Evolutionary conservation across 2,888 invertebrate species (phyloP).

Genomic region (Neoitamus cyanurus): DNA sequence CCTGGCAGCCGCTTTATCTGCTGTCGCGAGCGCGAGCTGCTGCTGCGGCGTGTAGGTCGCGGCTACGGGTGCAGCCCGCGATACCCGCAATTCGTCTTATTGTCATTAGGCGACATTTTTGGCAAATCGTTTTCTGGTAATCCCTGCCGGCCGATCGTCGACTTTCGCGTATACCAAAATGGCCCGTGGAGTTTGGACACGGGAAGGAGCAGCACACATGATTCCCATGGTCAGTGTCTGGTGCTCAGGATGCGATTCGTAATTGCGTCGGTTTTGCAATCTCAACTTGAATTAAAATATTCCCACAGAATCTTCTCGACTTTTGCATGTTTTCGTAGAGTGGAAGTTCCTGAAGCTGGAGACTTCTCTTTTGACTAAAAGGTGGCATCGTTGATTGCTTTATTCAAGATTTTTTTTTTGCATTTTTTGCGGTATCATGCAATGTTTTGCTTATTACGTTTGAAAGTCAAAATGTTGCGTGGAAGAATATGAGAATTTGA

Average conservation of each 20-base stretch:
- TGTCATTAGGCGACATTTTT: constrained; percentile 42
- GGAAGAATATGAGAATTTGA: no score
- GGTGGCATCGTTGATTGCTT: no score
- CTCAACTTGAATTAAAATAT: neutral
- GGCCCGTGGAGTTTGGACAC: neutral
- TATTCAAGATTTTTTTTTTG: no score
- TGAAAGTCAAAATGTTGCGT: no score
- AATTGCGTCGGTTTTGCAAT: neutral
- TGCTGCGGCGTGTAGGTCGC: neutral
- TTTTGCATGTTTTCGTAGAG: neutral
- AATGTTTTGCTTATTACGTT: no score
- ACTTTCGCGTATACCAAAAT: neutral
- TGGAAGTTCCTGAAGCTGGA: no score
- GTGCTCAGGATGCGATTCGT: neutral
- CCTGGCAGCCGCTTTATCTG: constrained; percentile 22
- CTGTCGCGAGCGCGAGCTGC: constrained; percentile 28
- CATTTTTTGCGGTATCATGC: no score
- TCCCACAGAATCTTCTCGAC: neutral
- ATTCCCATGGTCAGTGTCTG: neutral
- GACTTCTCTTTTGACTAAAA: no score
- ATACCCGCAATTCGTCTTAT: neutral
- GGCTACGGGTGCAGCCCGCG: neutral
- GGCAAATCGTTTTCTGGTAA: constrained; percentile 31
- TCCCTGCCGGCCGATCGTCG: neutral
- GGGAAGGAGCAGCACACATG: neutral